Conservation (phyloP, 2,888 invertebrate genomes). For the Thereva unica region DNA sequence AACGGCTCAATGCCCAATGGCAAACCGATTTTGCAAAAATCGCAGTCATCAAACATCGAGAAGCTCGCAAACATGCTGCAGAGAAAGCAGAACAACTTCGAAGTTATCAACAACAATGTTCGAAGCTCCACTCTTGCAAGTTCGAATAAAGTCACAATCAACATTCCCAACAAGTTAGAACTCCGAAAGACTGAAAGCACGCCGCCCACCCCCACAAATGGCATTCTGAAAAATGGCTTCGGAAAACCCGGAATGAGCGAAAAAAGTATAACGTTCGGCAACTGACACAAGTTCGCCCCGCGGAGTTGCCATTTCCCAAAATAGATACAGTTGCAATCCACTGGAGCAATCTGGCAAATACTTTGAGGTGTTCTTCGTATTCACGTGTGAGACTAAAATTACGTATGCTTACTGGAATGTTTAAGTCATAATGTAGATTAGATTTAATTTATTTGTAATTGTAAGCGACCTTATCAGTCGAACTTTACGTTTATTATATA, state of each 20-base stretch:
- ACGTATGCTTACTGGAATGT: conserved; percentile 8
- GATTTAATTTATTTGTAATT: conserved; percentile 10
- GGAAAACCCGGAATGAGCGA: conserved; percentile 46
- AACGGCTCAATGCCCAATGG: conserved; percentile 25
- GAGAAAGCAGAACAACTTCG: conserved; percentile 37
- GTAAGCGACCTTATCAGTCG: neutral
- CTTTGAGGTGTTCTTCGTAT: neutral
- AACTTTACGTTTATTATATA: too few relatives aligned
- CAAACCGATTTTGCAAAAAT: conserved; percentile 43
- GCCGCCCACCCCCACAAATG: conserved; percentile 50
- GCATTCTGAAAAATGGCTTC: conserved; percentile 60
- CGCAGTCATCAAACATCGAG: conserved; percentile 46
- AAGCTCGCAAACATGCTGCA: conserved; percentile 45
- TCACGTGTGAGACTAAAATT: neutral
- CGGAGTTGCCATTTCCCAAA: neutral
- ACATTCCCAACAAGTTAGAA: conserved; percentile 44
- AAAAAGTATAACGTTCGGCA: conserved; percentile 56
- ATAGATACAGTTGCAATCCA: neutral
- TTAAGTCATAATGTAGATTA: conserved; percentile 22
- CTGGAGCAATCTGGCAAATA: neutral
- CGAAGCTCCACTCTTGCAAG: conserved; percentile 37
- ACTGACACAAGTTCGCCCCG: conserved; percentile 44
- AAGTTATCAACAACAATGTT: conserved; percentile 14
- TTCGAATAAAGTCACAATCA: conserved; percentile 43
- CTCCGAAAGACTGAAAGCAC: conserved; percentile 50